phyloP scores from a whole-genome alignment of 2,888 invertebrate species.

The Drosophila ezoana region DNA sequence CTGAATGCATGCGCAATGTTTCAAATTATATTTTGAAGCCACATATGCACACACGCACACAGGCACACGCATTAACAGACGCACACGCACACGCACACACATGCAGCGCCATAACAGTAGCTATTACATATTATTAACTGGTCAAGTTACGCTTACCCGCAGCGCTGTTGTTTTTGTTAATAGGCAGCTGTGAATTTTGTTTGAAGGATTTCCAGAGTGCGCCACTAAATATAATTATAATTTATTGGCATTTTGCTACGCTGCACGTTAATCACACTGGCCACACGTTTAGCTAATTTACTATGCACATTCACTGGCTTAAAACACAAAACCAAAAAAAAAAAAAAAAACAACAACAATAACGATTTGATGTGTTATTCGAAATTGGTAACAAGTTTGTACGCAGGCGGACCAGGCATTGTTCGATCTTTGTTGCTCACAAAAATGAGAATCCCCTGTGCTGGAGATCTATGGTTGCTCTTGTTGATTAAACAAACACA shows the following conservation, averaged over 20 bases:
- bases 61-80: constrained; percentile 1
- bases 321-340: constrained; percentile 20
- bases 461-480: neutral
- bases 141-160: constrained; percentile 55
- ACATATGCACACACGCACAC: constrained; percentile 44
- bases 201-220: constrained; percentile 25
- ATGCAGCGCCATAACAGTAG: constrained; percentile 24
- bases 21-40: constrained; percentile 61
- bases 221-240: constrained; percentile 18
- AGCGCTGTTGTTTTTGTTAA: constrained; percentile 13
- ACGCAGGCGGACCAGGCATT: constrained; percentile 20
- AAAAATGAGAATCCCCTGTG: neutral
- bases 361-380: constrained; percentile 31
- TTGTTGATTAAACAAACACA: constrained; percentile 22
- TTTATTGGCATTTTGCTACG: constrained; percentile 45
- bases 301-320: constrained; percentile 32
- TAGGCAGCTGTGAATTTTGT: constrained; percentile 35
- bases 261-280: constrained; percentile 15
- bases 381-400: constrained; percentile 31
- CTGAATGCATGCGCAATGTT: constrained; percentile 40
- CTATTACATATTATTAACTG: constrained; percentile 57
- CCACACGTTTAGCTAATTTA: neutral
- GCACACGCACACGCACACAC: neutral
- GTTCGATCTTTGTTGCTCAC: constrained; percentile 12
- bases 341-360: constrained; percentile 3